Percentiles rank a stretch among this genome's conserved stretches.
Evolutionary conservation across 1,140 invertebrate genomes (phyloP).

Genomic region (Pseudomyrmex dendroicus): DNA sequence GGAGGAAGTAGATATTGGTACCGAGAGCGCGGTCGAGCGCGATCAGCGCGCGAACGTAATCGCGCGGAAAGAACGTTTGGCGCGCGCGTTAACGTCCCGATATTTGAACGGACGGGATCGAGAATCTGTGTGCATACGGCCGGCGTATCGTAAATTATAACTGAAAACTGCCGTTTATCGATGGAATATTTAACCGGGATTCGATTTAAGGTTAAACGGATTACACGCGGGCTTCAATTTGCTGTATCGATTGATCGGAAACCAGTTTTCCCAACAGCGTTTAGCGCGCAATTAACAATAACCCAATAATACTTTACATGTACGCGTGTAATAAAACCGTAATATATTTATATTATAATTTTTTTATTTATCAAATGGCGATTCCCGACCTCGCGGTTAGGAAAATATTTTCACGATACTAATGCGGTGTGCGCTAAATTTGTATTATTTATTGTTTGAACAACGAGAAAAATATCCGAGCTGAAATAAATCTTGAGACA

Average conservation of each 20-base stretch:
- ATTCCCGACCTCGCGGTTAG: not conserved
- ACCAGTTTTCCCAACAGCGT: too few species aligned
- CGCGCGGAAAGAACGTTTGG: slow-evolving; percentile 50
- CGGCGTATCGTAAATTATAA: slow-evolving; percentile 37
- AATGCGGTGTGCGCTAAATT: not conserved
- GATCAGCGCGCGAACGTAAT: slow-evolving; percentile 32
- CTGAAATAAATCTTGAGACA: not conserved
- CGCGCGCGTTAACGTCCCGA: slow-evolving; percentile 30
- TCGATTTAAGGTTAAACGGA: not conserved
- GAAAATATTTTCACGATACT: not conserved
- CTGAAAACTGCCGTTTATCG: slow-evolving; percentile 28
- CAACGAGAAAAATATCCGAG: not conserved
- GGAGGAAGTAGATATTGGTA: slow-evolving; percentile 19
- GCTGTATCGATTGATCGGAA: too few species aligned
- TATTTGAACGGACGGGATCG: slow-evolving; percentile 15
- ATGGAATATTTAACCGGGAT: not conserved
- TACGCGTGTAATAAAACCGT: not conserved
- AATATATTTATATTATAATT: not conserved
- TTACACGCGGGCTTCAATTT: not conserved
- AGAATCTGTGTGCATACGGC: not conserved
- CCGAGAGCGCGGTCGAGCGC: not conserved
- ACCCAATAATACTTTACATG: too few species aligned
- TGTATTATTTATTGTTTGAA: not conserved
- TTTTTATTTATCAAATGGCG: not conserved
- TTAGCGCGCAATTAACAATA: too few species aligned